These are phyloP conservation scores for Melinaea marsaeus DNA, from an alignment of 2,888 invertebrate species.

Conservation along the genomic window DNA sequence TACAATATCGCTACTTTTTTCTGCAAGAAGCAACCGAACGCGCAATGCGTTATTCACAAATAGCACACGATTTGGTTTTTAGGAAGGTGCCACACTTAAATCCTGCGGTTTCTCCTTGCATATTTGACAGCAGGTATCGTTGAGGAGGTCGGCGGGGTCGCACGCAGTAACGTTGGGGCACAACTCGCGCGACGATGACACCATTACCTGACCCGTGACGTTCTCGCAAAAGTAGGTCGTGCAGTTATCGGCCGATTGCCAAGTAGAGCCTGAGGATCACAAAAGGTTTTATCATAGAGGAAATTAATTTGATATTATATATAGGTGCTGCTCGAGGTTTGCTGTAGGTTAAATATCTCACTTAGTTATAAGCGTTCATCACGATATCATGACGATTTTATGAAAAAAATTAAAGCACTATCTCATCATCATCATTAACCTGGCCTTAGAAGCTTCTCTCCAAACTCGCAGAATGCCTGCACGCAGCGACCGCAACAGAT, in stretches of 20 bases:
- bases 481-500: constrained; percentile 82
- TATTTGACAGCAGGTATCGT: constrained; percentile 82
- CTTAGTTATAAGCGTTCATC: too few species aligned
- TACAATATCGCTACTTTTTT: too few species aligned
- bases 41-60: too few species aligned
- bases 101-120: constrained; percentile 77
- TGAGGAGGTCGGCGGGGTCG: constrained; percentile 71
- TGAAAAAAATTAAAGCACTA: too few species aligned
- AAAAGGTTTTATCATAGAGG: not conserved
- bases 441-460: constrained; percentile 64
- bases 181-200: constrained; percentile 69
- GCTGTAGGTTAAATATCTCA: too few species aligned
- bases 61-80: not conserved
- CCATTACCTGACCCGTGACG: constrained; percentile 68
- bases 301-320: too few species aligned
- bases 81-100: constrained; percentile 56
- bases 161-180: constrained; percentile 83
- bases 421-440: constrained; percentile 43
- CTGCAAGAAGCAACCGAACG: too few species aligned
- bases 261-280: constrained; percentile 58
- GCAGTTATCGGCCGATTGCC: constrained; percentile 82
- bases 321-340: too few species aligned
- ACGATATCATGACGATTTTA: too few species aligned
- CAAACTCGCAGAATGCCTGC: constrained; percentile 77
- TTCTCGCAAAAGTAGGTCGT: constrained; percentile 77